Conservation (phyloP, 2,888 invertebrate species). For the Leucozona laternaria region DNA sequence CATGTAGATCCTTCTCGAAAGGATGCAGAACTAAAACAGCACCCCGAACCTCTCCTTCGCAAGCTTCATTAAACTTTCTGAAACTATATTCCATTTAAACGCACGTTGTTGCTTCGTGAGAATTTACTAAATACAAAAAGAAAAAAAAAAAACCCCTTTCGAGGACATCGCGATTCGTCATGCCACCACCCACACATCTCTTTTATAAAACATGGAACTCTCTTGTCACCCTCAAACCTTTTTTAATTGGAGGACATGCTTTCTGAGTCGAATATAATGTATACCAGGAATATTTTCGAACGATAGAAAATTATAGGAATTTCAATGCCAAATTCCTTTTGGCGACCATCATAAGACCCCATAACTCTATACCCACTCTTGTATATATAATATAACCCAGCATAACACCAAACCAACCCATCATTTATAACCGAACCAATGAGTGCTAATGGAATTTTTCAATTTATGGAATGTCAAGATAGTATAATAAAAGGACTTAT, state of each 20-base stretch:
- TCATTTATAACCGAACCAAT: neutral
- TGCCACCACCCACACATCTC: conserved; percentile 14
- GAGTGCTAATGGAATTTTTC: conserved; percentile 68
- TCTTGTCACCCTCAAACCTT: conserved; percentile 12
- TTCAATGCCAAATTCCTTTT: conserved; percentile 40
- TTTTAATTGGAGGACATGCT: conserved; percentile 23
- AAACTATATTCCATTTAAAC: conserved; percentile 29
- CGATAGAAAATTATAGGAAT: conserved; percentile 21
- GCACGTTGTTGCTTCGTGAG: neutral
- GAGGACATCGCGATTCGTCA: neutral
- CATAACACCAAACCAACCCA: neutral
- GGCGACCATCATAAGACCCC: neutral
- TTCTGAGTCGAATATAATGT: conserved; percentile 20
- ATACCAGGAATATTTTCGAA: conserved; percentile 48
- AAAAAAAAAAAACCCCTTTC: neutral
- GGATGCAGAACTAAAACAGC: neutral
- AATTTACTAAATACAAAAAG: neutral
- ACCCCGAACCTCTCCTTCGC: neutral
- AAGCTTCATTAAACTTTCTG: conserved; percentile 11
- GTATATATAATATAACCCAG: neutral
- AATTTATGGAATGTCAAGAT: conserved; percentile 64
- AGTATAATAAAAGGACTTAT: conserved; percentile 48
- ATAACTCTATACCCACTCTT: neutral
- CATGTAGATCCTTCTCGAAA: neutral
- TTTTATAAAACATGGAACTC: conserved; percentile 15